Evolutionary conservation across 2,888 invertebrate genomes (phyloP).

Genomic region (Amphipyra tragopoginis): DNA sequence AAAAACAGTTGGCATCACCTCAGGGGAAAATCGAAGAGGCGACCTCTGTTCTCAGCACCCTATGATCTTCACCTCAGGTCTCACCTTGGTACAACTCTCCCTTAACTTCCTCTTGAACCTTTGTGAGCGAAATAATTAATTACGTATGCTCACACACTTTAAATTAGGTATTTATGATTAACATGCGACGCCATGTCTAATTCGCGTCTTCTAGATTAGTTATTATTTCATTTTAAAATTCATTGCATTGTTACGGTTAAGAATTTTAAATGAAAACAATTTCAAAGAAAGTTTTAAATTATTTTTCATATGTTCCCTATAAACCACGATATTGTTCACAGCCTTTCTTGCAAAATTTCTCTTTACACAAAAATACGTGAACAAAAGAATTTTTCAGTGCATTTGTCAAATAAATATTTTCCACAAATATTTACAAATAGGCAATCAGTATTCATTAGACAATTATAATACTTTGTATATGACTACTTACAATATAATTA

Average conservation of each 20-base stretch:
- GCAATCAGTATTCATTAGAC: constrained; percentile 42
- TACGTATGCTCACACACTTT: too few relatives aligned
- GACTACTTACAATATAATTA: constrained; percentile 52
- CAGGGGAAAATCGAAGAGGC: too few relatives aligned
- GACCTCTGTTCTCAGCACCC: too few relatives aligned
- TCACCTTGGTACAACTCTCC: too few relatives aligned
- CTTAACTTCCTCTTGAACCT: too few relatives aligned
- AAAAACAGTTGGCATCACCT: too few relatives aligned
- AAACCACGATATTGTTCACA: constrained; percentile 74
- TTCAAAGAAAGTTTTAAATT: neutral
- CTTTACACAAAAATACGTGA: constrained; percentile 58
- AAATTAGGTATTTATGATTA: too few relatives aligned
- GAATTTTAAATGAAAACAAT: too few relatives aligned
- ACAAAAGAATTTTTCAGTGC: constrained; percentile 52
- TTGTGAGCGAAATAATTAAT: too few relatives aligned
- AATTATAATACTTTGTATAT: constrained; percentile 56
- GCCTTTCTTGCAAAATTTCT: constrained; percentile 67
- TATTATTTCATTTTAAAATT: neutral
- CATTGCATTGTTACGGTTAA: constrained; percentile 13
- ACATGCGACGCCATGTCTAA: too few relatives aligned
- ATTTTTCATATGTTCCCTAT: constrained; percentile 31
- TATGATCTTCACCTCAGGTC: too few relatives aligned
- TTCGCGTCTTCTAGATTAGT: neutral
- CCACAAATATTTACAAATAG: constrained; percentile 47
- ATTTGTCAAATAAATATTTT: constrained; percentile 56